Evolutionary conservation across 1,140 invertebrate genomes (phyloP).

Genomic region (Scaptomyza pallida): DNA sequence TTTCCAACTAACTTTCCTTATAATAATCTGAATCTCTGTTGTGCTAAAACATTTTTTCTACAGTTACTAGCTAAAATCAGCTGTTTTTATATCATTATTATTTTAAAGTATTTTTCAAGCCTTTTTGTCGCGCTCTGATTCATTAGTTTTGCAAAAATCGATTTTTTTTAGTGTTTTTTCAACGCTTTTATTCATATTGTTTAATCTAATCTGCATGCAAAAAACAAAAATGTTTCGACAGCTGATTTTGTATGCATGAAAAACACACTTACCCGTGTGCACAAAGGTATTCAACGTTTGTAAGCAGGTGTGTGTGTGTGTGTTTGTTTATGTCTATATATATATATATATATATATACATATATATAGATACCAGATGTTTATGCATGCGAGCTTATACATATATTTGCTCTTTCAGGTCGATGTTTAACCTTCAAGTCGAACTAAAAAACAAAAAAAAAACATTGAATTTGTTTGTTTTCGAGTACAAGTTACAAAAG

Average conservation of each 20-base stretch:
- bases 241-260: neutral
- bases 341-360: slow-evolving; percentile 18
- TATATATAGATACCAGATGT: slow-evolving; percentile 22
- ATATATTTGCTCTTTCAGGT: slow-evolving; percentile 24
- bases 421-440: slow-evolving; percentile 53
- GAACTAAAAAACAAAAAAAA: slow-evolving; percentile 15
- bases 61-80: slow-evolving; percentile 18
- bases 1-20: no score
- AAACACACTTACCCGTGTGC: neutral
- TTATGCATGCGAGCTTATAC: slow-evolving; percentile 6
- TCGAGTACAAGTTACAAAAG: slow-evolving; percentile 8
- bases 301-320: slow-evolving; percentile 26
- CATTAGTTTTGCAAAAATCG: slow-evolving; percentile 22
- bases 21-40: neutral
- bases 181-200: neutral
- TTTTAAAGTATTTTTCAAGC: no score
- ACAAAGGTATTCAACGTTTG: slow-evolving; percentile 6
- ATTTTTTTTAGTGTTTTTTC: neutral
- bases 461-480: slow-evolving; percentile 31
- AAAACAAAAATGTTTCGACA: slow-evolving; percentile 9
- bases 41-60: neutral
- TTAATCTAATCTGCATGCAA: slow-evolving; percentile 25
- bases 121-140: slow-evolving; percentile 31
- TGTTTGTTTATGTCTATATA: slow-evolving; percentile 2
- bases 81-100: slow-evolving; percentile 10